Evolutionary conservation across 2,113 vertebrate species (phyloP).

Genomic region (Chelonoidis abingdonii): DNA sequence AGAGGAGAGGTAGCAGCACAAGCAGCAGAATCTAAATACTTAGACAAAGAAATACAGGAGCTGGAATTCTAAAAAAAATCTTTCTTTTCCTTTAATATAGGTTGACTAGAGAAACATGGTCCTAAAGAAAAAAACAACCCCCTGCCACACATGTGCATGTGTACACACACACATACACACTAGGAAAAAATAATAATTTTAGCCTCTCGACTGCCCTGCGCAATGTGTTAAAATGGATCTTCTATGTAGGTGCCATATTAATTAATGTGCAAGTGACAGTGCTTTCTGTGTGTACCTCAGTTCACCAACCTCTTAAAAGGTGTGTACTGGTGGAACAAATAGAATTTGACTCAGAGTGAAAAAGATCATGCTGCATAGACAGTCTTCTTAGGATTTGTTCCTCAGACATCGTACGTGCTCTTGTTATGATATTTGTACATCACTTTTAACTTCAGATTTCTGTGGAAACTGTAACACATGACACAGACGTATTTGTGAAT

Average conservation of each 20-base stretch:
- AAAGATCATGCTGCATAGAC: not conserved
- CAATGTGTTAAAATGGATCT: not conserved
- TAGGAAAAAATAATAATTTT: not conserved
- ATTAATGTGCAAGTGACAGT: not conserved
- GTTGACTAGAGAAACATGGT: not conserved
- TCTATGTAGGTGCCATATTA: accelerated
- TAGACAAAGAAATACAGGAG: accelerated
- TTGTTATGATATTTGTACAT: not conserved
- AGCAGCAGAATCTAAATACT: not conserved
- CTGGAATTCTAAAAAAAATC: not conserved
- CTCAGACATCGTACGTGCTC: not conserved
- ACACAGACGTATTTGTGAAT: not conserved
- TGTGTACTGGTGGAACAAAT: not conserved
- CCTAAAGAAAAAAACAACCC: not conserved
- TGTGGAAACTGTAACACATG: not conserved
- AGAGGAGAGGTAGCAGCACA: not conserved
- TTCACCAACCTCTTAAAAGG: not conserved
- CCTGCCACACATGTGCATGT: not conserved
- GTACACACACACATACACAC: not conserved
- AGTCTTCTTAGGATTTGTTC: not conserved
- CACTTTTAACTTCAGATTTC: not conserved
- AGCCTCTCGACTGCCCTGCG: not conserved
- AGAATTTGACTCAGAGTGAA: not conserved
- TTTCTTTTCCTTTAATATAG: not conserved
- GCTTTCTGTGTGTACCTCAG: not conserved